Percentiles rank a stretch among this genome's conserved stretches.
These are phyloP conservation scores for Goniozus legneri DNA, from an alignment of 1,140 invertebrate genomes.

Conservation along the genomic window DNA sequence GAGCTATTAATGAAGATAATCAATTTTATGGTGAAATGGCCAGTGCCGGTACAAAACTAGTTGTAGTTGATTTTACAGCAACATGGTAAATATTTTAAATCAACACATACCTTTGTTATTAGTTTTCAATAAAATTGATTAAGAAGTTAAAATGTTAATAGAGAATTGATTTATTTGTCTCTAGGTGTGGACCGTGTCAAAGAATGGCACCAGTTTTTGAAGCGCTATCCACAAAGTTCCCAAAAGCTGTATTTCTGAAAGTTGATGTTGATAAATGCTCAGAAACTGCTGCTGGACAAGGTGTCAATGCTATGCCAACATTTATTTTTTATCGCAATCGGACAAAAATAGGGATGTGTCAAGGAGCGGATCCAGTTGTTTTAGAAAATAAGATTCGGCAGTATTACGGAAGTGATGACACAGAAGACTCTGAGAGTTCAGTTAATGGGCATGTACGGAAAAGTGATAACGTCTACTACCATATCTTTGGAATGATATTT, in stretches of 20 bases:
- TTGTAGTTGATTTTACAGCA: constrained; percentile 92
- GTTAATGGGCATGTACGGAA: constrained; percentile 73
- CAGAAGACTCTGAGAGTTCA: constrained; percentile 60
- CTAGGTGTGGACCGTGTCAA: constrained; percentile 92
- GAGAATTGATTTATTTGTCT: constrained; percentile 16
- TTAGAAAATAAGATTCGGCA: constrained; percentile 89
- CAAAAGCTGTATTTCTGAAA: constrained; percentile 89
- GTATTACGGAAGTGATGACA: constrained; percentile 72
- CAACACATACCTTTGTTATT: no score
- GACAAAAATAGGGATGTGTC: constrained; percentile 72
- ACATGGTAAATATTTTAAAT: constrained; percentile 65
- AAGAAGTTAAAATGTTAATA: no score
- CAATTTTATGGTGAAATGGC: constrained; percentile 81
- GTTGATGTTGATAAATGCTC: constrained; percentile 89
- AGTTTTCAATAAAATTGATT: neutral
- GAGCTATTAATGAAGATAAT: constrained; percentile 64
- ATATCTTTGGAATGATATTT: constrained; percentile 44
- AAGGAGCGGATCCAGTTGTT: constrained; percentile 77
- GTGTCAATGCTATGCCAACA: constrained; percentile 94
- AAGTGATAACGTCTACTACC: constrained; percentile 37
- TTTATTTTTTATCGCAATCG: constrained; percentile 92
- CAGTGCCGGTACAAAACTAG: constrained; percentile 79
- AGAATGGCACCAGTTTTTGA: constrained; percentile 89
- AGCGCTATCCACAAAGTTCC: constrained; percentile 79
- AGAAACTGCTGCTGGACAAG: constrained; percentile 79